phyloP scores from a whole-genome alignment of 2,888 invertebrate genomes.

The Willowsia nigromaculata region DNA sequence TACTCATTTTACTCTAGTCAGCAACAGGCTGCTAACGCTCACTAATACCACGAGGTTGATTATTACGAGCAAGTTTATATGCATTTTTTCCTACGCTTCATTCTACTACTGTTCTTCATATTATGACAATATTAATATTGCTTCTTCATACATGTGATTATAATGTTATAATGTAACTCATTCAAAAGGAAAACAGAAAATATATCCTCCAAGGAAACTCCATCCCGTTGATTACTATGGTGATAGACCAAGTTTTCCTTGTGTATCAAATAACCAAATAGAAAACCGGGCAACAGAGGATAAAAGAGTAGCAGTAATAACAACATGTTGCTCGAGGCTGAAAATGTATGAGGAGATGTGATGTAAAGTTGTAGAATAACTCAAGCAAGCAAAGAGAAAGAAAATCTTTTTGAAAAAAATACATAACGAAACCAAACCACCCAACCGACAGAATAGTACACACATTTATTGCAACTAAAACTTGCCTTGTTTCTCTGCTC shows the following conservation, averaged over 20 bases:
- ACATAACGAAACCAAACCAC: neutral
- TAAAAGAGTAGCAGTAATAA: neutral
- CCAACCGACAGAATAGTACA: constrained; percentile 1
- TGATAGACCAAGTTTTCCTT: neutral
- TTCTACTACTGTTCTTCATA: neutral
- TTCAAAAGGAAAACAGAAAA: constrained; percentile 27
- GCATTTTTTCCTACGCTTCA: neutral
- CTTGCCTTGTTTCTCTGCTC: neutral
- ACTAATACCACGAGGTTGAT: neutral
- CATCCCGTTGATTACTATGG: neutral
- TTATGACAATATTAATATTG: neutral
- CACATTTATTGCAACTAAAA: neutral
- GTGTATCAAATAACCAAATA: constrained; percentile 30
- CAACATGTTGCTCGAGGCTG: constrained; percentile 61
- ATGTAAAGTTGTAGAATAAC: neutral
- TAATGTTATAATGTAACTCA: neutral
- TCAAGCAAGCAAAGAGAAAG: constrained; percentile 7
- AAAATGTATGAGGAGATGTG: neutral
- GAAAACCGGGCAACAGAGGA: neutral
- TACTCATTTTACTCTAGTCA: neutral
- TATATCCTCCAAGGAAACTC: neutral
- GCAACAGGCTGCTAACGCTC: constrained; percentile 62
- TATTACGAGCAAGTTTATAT: neutral
- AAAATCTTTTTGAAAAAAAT: neutral
- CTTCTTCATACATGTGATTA: neutral